A percentile compares a stretch with the other conserved stretches of the same genome.
phyloP scores from a whole-genome alignment of 2,888 invertebrate genomes.

The Erebia aethiops region DNA sequence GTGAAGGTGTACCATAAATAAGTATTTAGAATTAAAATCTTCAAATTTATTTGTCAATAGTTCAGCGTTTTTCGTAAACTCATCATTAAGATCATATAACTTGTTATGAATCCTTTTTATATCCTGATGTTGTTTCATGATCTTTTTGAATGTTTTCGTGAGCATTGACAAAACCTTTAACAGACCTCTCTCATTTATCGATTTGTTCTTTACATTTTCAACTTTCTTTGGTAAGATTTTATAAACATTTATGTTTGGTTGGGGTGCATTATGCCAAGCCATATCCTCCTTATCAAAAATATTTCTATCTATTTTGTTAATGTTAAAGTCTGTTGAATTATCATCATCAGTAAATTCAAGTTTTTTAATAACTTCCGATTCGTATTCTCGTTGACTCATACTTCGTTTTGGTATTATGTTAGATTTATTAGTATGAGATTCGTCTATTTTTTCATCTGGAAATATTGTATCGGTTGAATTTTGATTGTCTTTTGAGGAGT shows the following conservation, averaged over 20 bases:
- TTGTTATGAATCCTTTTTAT: conserved; percentile 63
- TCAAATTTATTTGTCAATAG: conserved; percentile 55
- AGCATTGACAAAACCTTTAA: conserved; percentile 69
- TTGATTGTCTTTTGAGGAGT: conserved; percentile 24
- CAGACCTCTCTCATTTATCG: conserved; percentile 64
- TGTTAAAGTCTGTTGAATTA: conserved; percentile 48
- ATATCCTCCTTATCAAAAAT: conserved; percentile 55
- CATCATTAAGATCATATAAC: conserved; percentile 54
- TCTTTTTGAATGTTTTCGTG: conserved; percentile 71
- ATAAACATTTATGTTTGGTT: conserved; percentile 51
- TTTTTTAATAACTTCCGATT: conserved; percentile 52
- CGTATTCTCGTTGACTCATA: conserved; percentile 53
- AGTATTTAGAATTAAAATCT: conserved; percentile 65
- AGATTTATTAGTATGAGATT: conserved; percentile 28
- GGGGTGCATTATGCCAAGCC: conserved; percentile 58
- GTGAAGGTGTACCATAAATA: conserved; percentile 53
- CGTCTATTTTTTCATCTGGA: background rate
- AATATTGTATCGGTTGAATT: conserved; percentile 32
- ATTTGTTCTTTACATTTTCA: conserved; percentile 49
- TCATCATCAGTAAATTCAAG: conserved; percentile 51
- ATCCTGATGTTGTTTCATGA: conserved; percentile 68
- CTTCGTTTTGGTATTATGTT: conserved; percentile 52
- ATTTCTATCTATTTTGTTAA: conserved; percentile 48
- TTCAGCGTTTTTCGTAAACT: conserved; percentile 55
- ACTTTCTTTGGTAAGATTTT: conserved; percentile 55